Evolutionary conservation across 2,113 vertebrate genomes (phyloP).

Genomic region (Amphilophus citrinellus): DNA sequence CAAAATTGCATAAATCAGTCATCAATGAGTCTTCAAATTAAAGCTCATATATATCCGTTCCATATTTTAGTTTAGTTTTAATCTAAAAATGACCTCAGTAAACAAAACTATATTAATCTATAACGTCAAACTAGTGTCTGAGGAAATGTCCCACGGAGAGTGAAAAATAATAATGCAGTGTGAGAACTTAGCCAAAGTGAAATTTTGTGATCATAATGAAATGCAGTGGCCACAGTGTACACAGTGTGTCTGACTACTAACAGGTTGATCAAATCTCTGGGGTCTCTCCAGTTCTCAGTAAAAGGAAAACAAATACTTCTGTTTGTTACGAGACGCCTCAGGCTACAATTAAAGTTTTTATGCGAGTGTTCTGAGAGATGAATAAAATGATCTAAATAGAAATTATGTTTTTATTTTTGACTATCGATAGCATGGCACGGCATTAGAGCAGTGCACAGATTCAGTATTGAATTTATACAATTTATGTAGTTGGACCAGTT

Average conservation of each 20-base stretch:
- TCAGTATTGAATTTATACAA: neutral
- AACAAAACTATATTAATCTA: neutral
- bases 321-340: neutral
- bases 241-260: neutral
- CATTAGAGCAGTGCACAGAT: neutral
- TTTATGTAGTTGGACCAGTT: neutral
- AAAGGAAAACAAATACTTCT: neutral
- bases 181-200: neutral
- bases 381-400: neutral
- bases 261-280: neutral
- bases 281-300: neutral
- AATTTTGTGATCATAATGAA: slow-evolving; percentile 9
- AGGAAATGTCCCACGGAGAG: neutral
- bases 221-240: neutral
- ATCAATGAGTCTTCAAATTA: neutral
- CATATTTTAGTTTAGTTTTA: neutral
- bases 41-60: neutral
- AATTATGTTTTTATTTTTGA: slow-evolving; percentile 14
- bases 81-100: neutral
- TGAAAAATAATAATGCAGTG: neutral
- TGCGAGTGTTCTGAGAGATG: neutral
- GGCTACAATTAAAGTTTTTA: neutral
- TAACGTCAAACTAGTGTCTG: slow-evolving; percentile 16
- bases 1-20: neutral
- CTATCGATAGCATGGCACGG: neutral